A percentile compares a stretch with the other conserved stretches of the same genome.
Conservation (phyloP, 2,888 invertebrate genomes). For the Folsomia candida region DNA sequence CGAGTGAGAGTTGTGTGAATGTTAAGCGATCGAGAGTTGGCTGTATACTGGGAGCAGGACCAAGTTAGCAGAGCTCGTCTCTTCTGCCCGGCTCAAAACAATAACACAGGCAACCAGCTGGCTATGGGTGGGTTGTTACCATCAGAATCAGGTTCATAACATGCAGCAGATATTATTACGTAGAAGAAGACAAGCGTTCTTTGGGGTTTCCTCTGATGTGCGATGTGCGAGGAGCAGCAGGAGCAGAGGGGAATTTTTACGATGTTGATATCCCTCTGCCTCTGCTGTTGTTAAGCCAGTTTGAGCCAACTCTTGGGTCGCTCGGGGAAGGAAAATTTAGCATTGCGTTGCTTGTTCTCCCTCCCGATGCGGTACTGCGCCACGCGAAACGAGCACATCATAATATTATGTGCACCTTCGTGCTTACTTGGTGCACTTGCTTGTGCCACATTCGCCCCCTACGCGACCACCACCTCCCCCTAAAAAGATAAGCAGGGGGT, state of each 20-base stretch:
- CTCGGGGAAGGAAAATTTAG: conserved; percentile 18
- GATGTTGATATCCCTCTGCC: conserved; percentile 15
- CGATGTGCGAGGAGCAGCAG: neutral
- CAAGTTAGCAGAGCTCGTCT: neutral
- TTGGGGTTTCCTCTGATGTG: conserved; percentile 6
- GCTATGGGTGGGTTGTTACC: neutral
- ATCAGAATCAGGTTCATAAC: neutral
- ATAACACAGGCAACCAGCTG: conserved; percentile 4
- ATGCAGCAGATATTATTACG: neutral
- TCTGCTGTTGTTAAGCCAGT: conserved; percentile 24
- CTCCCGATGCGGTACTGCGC: neutral
- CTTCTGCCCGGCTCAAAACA: neutral
- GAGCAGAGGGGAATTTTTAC: conserved; percentile 5
- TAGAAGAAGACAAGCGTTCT: neutral
- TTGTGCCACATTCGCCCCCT: neutral
- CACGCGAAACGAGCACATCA: neutral
- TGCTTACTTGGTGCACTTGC: neutral
- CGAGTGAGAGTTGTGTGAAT: neutral
- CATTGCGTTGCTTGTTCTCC: neutral
- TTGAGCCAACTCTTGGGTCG: conserved; percentile 6
- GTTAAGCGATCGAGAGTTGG: neutral
- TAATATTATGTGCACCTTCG: neutral
- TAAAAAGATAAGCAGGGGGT: neutral
- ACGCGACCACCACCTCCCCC: neutral
- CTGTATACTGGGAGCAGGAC: neutral